Conservation (phyloP, 2,888 invertebrate species). For the Kryphioiulus occultus region DNA sequence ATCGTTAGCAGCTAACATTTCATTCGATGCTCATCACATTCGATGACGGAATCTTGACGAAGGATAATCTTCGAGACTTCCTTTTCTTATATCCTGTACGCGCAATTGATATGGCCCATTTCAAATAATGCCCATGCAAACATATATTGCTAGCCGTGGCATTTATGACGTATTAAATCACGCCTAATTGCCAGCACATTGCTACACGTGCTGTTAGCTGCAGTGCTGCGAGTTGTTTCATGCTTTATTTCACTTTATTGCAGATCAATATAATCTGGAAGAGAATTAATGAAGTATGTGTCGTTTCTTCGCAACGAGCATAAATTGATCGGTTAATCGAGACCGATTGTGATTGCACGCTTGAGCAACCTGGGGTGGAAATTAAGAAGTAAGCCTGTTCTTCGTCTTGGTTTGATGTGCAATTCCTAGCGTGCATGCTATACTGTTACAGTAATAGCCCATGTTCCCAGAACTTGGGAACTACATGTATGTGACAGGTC, state of each 20-base stretch:
- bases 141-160: background rate
- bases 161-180: background rate
- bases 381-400: background rate
- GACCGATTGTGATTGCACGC: background rate
- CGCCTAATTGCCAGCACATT: background rate
- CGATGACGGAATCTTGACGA: background rate
- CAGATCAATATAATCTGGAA: background rate
- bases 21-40: background rate
- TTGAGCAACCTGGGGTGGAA: background rate
- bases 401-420: background rate
- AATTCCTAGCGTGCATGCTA: background rate
- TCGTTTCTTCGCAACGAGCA: background rate
- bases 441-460: background rate
- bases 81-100: background rate
- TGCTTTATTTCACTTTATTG: constrained; percentile 37
- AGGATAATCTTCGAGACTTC: background rate
- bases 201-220: background rate
- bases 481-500: background rate
- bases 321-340: constrained; percentile 22
- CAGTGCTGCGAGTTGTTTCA: background rate
- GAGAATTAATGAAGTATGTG: constrained; percentile 24
- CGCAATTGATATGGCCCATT: background rate
- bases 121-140: background rate
- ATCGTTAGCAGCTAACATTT: background rate
- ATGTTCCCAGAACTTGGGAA: background rate